Evolutionary conservation across 2,113 vertebrate genomes (phyloP).

Genomic region (Thamnophis sirtalis): DNA sequence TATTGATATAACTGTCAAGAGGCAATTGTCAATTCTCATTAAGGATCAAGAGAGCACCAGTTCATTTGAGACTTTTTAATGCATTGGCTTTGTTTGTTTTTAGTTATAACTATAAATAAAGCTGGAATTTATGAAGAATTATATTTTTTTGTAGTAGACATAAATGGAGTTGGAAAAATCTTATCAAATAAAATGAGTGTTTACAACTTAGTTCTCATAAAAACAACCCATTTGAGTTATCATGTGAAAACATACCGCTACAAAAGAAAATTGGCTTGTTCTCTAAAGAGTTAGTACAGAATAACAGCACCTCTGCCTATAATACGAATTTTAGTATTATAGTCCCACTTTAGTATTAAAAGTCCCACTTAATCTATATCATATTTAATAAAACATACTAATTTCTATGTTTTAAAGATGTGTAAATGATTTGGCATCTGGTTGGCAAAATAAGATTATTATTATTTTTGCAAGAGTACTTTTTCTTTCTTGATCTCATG

Average conservation of each 20-base stretch:
- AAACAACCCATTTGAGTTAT: neutral
- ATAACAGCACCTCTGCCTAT: neutral
- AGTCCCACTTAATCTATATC: neutral
- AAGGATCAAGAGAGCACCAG: neutral
- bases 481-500: neutral
- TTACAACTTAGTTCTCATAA: neutral
- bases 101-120: neutral
- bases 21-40: neutral
- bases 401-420: neutral
- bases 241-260: neutral
- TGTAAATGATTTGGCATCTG: neutral
- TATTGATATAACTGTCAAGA: neutral
- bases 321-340: neutral
- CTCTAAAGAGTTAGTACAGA: neutral
- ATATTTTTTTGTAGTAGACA: neutral
- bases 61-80: neutral
- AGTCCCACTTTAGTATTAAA: too few relatives aligned
- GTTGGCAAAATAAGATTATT: neutral
- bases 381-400: neutral
- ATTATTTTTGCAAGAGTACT: neutral
- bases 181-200: neutral
- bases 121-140: neutral
- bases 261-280: neutral
- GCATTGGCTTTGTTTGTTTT: neutral
- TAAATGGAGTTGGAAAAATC: neutral